Conservation (phyloP, 35 echinoderm and acorn worm species). For the Heliocidaris erythrogramma region DNA sequence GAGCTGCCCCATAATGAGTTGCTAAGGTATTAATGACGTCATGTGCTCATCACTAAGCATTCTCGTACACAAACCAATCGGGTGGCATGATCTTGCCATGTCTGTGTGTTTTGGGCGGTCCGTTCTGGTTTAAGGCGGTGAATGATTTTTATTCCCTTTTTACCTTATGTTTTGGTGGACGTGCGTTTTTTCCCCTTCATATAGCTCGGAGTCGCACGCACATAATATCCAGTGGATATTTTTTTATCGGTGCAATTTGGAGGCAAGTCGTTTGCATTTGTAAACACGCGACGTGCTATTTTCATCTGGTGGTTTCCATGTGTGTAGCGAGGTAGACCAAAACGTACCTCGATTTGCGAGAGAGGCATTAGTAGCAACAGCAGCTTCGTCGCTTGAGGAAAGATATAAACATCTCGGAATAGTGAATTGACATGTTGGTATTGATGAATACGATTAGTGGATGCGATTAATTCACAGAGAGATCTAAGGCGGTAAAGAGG, state of each 20-base stretch:
- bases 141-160: background rate
- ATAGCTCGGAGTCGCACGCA: background rate
- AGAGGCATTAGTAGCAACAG: background rate
- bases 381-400: background rate
- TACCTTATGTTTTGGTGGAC: background rate
- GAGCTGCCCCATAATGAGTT: background rate
- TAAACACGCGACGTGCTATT: background rate
- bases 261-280: slow-evolving; percentile 1
- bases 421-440: background rate
- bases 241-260: background rate
- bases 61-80: background rate
- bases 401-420: slow-evolving; percentile 17
- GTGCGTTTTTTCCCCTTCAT: background rate
- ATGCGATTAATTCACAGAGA: slow-evolving; percentile 9
- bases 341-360: background rate
- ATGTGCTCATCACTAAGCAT: slow-evolving; percentile 16
- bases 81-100: background rate
- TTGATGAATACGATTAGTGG: slow-evolving; percentile 24
- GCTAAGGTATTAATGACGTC: slow-evolving; percentile 10
- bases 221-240: background rate
- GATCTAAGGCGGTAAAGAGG: background rate
- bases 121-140: background rate
- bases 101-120: background rate
- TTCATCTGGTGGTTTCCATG: background rate
- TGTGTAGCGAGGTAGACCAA: background rate